A percentile compares a stretch with the other conserved stretches of the same genome.
phyloP scores from a whole-genome alignment of 2,113 vertebrate species.

The Aix galericulata region DNA sequence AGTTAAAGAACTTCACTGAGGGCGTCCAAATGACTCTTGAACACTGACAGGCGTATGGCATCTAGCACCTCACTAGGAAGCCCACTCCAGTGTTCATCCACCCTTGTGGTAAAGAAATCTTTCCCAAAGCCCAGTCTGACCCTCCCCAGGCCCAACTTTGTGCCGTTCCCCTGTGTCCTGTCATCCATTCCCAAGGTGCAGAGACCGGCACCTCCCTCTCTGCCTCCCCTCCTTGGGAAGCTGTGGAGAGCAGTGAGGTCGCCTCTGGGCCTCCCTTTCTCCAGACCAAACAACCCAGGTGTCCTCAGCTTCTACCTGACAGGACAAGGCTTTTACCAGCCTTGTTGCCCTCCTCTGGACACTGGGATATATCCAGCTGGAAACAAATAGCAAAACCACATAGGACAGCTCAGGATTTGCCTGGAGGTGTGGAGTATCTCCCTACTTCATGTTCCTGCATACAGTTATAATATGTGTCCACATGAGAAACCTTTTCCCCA shows the following conservation, averaged over 20 bases:
- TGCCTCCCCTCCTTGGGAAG: too few relatives aligned
- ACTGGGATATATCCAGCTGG: neutral
- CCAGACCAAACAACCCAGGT: too few relatives aligned
- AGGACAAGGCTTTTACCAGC: too few relatives aligned
- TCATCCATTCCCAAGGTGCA: too few relatives aligned
- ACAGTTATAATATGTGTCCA: accelerated
- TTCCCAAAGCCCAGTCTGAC: neutral
- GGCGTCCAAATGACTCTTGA: neutral
- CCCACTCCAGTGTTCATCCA: neutral
- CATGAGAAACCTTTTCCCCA: neutral
- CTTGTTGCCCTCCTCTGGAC: too few relatives aligned
- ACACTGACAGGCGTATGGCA: neutral
- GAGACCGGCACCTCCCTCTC: too few relatives aligned
- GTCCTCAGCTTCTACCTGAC: too few relatives aligned
- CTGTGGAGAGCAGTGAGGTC: too few relatives aligned
- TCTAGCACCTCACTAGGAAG: neutral
- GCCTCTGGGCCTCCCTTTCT: too few relatives aligned
- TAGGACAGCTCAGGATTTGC: neutral
- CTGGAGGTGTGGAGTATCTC: neutral
- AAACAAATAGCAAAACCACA: neutral
- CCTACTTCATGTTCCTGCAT: neutral
- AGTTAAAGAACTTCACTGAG: neutral
- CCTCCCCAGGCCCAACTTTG: too few relatives aligned
- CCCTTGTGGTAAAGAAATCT: neutral
- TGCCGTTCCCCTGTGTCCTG: too few relatives aligned